Evolutionary conservation across 2,797 vertebrate genomes (phyloP).

Genomic region (Allobates femoralis): DNA sequence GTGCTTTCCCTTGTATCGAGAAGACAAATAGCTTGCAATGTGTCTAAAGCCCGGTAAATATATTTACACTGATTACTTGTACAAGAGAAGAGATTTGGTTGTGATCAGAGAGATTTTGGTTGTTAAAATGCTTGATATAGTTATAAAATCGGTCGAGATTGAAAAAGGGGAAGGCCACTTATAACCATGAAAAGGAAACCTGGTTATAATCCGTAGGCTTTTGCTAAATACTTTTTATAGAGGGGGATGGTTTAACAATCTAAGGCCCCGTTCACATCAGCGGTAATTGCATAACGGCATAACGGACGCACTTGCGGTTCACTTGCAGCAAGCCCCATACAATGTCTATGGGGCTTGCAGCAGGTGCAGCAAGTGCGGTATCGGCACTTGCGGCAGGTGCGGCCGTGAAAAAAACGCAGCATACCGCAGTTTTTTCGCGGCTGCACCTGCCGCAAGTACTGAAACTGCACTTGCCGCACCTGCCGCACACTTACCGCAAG

Average conservation of each 20-base stretch:
- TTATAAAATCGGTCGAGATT: background rate
- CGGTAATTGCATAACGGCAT: too few relatives aligned
- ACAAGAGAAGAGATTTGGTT: background rate
- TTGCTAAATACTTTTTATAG: background rate
- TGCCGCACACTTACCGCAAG: too few relatives aligned
- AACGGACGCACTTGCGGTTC: too few relatives aligned
- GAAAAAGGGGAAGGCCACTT: background rate
- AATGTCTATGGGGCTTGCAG: too few relatives aligned
- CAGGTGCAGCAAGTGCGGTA: too few relatives aligned
- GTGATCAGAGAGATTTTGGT: background rate
- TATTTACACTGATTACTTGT: constrained; percentile 21
- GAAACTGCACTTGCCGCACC: too few relatives aligned
- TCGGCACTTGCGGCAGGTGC: too few relatives aligned
- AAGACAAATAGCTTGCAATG: constrained; percentile 5
- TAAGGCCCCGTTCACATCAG: too few relatives aligned
- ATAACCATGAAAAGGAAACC: background rate
- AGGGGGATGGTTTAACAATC: background rate
- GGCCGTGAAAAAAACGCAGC: too few relatives aligned
- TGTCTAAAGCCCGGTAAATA: constrained; percentile 14
- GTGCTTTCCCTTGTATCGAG: background rate
- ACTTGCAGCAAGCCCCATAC: too few relatives aligned
- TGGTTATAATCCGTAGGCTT: background rate
- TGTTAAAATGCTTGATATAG: background rate
- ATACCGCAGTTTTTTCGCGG: too few relatives aligned
- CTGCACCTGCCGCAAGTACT: too few relatives aligned